These are phyloP conservation scores for Thunnus albacares DNA, from an alignment of 2,797 vertebrate genomes.

Conservation along the genomic window DNA sequence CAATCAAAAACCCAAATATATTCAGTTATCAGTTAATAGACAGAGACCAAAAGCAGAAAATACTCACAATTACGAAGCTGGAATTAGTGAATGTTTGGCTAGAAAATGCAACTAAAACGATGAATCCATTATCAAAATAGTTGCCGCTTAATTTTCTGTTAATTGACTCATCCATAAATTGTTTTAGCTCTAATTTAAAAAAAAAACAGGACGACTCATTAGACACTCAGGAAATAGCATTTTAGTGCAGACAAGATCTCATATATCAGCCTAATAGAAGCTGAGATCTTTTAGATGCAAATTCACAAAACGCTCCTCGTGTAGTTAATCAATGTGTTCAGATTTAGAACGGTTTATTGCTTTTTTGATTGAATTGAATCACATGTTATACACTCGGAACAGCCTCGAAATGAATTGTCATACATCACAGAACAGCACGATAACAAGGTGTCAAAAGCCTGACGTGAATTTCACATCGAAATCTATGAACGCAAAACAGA, in stretches of 20 bases:
- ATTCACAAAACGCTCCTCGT: not conserved
- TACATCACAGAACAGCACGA: not conserved
- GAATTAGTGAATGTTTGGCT: too few relatives aligned
- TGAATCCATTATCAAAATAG: too few relatives aligned
- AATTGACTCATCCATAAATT: too few relatives aligned
- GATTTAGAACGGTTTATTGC: not conserved
- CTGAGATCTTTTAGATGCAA: not conserved
- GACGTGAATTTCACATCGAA: not conserved
- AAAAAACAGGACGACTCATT: not conserved
- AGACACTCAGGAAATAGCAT: not conserved
- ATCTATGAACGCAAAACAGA: not conserved
- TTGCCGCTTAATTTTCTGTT: too few relatives aligned
- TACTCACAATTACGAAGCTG: too few relatives aligned
- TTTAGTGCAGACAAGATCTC: not conserved
- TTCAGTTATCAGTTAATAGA: too few relatives aligned
- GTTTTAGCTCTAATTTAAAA: too few relatives aligned
- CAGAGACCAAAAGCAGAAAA: too few relatives aligned
- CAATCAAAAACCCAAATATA: too few relatives aligned
- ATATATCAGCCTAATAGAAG: not conserved
- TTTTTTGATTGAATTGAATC: not conserved
- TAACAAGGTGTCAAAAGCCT: not conserved
- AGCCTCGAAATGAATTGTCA: not conserved
- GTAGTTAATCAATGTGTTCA: not conserved
- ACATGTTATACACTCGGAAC: not conserved
- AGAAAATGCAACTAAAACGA: too few relatives aligned